Conservation (phyloP, 2,113 vertebrate species). For the Nannobrachium achirus region DNA sequence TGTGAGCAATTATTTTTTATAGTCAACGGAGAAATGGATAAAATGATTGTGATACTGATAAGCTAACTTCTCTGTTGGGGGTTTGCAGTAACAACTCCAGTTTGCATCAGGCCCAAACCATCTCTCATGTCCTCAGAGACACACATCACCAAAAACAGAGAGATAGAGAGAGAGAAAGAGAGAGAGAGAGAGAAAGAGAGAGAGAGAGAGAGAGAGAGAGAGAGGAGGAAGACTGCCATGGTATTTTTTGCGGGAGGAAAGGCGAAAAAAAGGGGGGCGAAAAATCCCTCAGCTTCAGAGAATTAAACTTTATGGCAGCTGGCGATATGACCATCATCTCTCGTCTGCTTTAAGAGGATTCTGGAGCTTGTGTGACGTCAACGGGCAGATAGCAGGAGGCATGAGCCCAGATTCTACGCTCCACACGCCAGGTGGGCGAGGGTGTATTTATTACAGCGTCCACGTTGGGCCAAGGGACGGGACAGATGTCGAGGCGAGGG, state of each 20-base stretch:
- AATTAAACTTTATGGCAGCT: conserved; percentile 64
- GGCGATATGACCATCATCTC: conserved; percentile 32
- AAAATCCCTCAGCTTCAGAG: conserved; percentile 40
- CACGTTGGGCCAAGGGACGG: conserved; percentile 50
- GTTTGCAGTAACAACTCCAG: background rate
- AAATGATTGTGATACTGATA: too few species aligned
- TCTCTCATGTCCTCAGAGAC: background rate
- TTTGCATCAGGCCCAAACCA: conserved; percentile 13
- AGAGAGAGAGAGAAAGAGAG: too few species aligned
- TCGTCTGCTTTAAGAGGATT: conserved; percentile 49
- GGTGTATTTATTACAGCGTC: conserved; percentile 42
- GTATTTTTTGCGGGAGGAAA: background rate
- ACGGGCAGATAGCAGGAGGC: conserved; percentile 44
- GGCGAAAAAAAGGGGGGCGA: conserved; percentile 8
- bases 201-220: background rate
- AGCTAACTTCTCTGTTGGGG: background rate
- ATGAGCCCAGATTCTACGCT: conserved; percentile 54
- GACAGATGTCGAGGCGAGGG: conserved; percentile 54
- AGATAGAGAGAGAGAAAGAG: too few species aligned
- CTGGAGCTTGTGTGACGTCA: conserved; percentile 55
- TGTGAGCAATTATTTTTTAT: too few species aligned
- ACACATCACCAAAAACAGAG: background rate
- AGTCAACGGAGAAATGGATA: too few species aligned
- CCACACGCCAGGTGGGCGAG: too few species aligned
- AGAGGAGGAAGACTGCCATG: conserved; percentile 11